Evolutionary conservation across 2,888 invertebrate species (phyloP).

Genomic region (Gisinianus flammeolus): DNA sequence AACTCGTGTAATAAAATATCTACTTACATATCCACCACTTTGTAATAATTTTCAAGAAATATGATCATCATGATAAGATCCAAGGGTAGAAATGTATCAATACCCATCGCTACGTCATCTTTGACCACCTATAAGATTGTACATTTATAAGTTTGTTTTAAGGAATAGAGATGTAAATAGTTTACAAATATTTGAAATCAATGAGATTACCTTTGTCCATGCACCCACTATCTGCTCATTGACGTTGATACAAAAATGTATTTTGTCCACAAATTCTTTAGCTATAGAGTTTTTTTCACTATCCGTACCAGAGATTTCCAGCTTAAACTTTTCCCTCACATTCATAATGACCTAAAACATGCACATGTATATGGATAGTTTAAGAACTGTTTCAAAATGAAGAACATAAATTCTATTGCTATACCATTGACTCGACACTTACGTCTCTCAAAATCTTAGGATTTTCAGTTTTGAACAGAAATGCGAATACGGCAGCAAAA

Average conservation of each 20-base stretch:
- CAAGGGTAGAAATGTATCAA: slow-evolving; percentile 10
- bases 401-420: background rate
- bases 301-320: background rate
- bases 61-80: slow-evolving; percentile 33
- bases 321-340: slow-evolving; percentile 29
- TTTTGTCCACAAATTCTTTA: slow-evolving; percentile 27
- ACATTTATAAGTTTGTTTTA: too few relatives aligned
- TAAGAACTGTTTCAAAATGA: background rate
- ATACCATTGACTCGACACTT: background rate
- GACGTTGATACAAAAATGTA: slow-evolving; percentile 23
- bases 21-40: slow-evolving; percentile 11
- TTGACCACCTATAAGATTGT: slow-evolving; percentile 9
- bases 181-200: background rate
- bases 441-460: slow-evolving; percentile 4
- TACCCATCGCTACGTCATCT: slow-evolving; percentile 12
- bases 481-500: slow-evolving; percentile 26
- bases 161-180: too few relatives aligned
- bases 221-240: background rate
- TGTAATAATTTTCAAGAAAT: slow-evolving; percentile 7
- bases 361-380: background rate
- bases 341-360: slow-evolving; percentile 23
- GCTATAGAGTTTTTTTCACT: background rate
- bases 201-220: slow-evolving; percentile 33
- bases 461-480: slow-evolving; percentile 27
- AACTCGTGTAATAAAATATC: background rate